Conservation (phyloP, 2,113 vertebrate genomes). For the Corythornis madagascariensis region DNA sequence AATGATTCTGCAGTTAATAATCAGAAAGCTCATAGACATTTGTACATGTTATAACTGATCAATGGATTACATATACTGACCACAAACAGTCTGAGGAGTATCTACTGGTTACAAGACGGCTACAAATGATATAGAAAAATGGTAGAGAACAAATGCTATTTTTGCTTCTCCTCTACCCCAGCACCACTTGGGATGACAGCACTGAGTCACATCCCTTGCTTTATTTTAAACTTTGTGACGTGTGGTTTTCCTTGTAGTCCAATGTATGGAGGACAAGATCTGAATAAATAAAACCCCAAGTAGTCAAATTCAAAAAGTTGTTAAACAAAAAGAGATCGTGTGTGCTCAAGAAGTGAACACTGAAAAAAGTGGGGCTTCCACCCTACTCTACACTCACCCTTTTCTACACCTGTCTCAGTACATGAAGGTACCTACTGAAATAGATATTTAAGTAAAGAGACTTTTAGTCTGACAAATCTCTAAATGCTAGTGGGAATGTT, state of each 20-base stretch:
- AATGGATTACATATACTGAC: not conserved
- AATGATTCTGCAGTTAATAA: not conserved
- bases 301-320: not conserved
- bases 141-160: not conserved
- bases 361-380: not conserved
- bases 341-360: not conserved
- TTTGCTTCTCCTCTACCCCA: not conserved
- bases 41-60: not conserved
- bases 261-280: not conserved
- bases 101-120: not conserved
- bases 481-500: not conserved
- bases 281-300: not conserved
- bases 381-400: not conserved
- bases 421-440: not conserved
- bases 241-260: not conserved
- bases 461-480: not conserved
- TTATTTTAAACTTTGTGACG: not conserved
- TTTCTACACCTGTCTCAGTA: not conserved
- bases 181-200: not conserved
- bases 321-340: not conserved
- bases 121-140: not conserved
- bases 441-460: not conserved
- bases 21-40: not conserved
- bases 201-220: conserved; percentile 16
- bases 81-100: not conserved